Percentiles rank a stretch among this genome's conserved stretches.
These are phyloP conservation scores for Phengaris arion DNA, from an alignment of 2,888 invertebrate genomes.

Conservation along the genomic window DNA sequence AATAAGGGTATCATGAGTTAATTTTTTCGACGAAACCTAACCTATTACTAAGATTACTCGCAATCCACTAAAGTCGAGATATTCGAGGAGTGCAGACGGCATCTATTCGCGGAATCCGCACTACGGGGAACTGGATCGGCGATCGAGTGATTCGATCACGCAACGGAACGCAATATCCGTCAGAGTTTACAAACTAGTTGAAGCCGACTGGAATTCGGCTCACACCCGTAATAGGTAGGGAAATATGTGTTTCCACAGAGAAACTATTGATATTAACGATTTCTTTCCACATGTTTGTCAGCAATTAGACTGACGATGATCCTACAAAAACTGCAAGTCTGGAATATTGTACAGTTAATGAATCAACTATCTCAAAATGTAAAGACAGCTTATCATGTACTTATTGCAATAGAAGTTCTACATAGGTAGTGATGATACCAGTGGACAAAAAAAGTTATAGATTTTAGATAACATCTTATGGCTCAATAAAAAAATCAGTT, in stretches of 20 bases:
- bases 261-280: conserved; percentile 23
- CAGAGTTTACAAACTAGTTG: conserved; percentile 44
- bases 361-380: not conserved
- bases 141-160: conserved; percentile 62
- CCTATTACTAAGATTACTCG: conserved; percentile 13
- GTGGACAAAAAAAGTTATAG: too few species aligned
- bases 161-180: conserved; percentile 53
- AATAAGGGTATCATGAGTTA: conserved; percentile 3
- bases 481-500: too few species aligned
- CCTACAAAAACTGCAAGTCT: not conserved
- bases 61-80: conserved; percentile 16
- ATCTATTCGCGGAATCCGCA: conserved; percentile 53
- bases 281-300: conserved; percentile 10
- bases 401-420: too few species aligned
- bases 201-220: conserved; percentile 37
- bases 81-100: conserved; percentile 32
- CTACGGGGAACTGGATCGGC: conserved; percentile 51
- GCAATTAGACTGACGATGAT: conserved; percentile 2
- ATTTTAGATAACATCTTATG: too few species aligned
- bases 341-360: not conserved
- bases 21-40: conserved; percentile 11
- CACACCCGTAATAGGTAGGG: conserved; percentile 36
- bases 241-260: conserved; percentile 33
- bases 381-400: not conserved
- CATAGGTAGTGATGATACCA: too few species aligned